Evolutionary conservation across 2,888 invertebrate species (phyloP).

Genomic region (Lasioglossum calceatum): DNA sequence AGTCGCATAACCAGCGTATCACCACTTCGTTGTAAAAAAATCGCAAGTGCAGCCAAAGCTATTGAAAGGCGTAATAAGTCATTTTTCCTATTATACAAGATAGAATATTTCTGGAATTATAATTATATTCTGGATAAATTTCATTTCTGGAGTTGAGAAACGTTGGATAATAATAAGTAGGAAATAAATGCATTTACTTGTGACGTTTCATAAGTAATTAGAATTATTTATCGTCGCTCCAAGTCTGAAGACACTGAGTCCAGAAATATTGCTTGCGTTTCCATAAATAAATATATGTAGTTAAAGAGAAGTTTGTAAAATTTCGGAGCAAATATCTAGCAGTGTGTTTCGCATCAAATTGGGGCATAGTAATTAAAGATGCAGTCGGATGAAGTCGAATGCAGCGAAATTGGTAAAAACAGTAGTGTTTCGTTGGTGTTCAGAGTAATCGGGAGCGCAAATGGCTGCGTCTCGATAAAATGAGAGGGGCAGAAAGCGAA

Average conservation of each 20-base stretch:
- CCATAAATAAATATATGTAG: background rate
- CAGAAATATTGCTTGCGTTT: no score
- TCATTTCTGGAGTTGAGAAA: background rate
- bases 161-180: background rate
- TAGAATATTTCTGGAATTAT: no score
- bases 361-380: background rate
- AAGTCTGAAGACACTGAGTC: background rate
- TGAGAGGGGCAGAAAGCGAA: constrained; percentile 23
- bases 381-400: background rate
- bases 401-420: background rate
- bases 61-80: no score
- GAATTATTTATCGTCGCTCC: background rate
- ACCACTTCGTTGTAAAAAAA: no score
- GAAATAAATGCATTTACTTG: background rate
- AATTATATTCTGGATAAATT: no score
- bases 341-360: background rate
- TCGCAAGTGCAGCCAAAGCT: no score
- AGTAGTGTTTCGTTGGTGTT: background rate
- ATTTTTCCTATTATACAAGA: no score
- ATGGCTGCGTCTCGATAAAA: background rate
- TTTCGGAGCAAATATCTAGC: background rate
- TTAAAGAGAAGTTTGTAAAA: background rate
- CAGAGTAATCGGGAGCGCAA: background rate
- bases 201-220: background rate
- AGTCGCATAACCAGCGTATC: no score